Evolutionary conservation across 2,888 invertebrate genomes (phyloP), one percentile per base, ranked within the genome.

Genomic region (Papilio elwesi): DNA sequence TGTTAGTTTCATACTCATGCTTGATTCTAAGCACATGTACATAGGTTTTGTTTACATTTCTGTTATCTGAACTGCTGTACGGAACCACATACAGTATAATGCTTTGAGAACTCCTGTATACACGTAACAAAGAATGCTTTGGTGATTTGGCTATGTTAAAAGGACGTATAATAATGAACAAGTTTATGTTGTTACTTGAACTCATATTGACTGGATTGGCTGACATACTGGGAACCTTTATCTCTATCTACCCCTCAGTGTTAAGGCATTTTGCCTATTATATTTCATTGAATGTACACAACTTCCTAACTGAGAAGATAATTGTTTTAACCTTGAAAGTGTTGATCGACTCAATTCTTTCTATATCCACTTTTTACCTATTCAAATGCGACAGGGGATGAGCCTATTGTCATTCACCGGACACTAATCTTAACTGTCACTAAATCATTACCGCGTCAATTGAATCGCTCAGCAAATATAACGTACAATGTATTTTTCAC

Each of bases 1-100:
- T 59, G 12, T 57, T 59, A 2, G 7, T 11, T 16, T 59, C 9
- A 11, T 26, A 16, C 16, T 38, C 38, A 38, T 38, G 38, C 57
- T n/a, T 9, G 57, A 59, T 38, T 59, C 57, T 57, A 38, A 38
- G n/a, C 16, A 9, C 38, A 38, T n/a, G 13, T 13, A 9, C 38
- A 8, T 8, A 36, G 7, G 36, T 36, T 57, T 57, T 57, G 57
- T 57, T 57, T 57, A 57, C 13, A 57, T 57, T 57, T 57, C 57
- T 36, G 13, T 36, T 57, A 57, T 57, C 38, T 38, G 9, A 59
- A 59, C 9, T n/a, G 36, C 3, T 59, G 13, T 59, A n/a, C 59
- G 36, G 38, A 57, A 57, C 57, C 13, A 57, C 36, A 10, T 57
- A 55, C 12, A 57, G 26, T 10, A 2, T n/a, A n/a, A 16, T 53